A percentile compares a stretch with the other conserved stretches of the same genome.
Conservation (phyloP, 2,797 vertebrate genomes). For the Coluber constrictor region DNA sequence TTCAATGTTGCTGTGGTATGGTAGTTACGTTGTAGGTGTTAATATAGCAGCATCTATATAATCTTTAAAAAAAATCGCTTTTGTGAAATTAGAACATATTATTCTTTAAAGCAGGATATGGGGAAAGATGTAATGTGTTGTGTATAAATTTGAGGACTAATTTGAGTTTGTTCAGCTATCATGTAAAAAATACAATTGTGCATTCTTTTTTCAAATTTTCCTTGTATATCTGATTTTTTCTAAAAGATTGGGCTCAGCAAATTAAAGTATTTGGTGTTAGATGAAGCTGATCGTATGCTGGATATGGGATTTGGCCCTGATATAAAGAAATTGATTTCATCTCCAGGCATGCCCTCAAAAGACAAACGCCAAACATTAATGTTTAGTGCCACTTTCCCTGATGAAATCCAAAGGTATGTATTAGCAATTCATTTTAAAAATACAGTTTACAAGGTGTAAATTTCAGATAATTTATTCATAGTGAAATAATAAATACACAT, state of each 20-base stretch:
- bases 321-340: slow-evolving; percentile 83
- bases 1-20: background rate
- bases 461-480: background rate
- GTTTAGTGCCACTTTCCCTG: slow-evolving; percentile 95
- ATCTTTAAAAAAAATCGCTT: background rate
- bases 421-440: background rate
- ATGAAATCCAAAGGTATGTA: slow-evolving; percentile 85
- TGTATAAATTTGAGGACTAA: background rate
- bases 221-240: background rate
- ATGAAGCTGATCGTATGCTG: slow-evolving; percentile 96
- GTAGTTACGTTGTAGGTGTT: no score
- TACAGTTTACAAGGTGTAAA: background rate
- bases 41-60: background rate
- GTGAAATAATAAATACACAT: background rate
- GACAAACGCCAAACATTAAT: slow-evolving; percentile 89
- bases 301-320: slow-evolving; percentile 93
- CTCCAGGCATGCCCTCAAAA: slow-evolving; percentile 83
- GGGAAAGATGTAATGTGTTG: background rate
- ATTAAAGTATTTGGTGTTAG: slow-evolving; percentile 85
- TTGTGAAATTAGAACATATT: background rate
- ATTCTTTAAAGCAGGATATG: no score
- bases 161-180: background rate
- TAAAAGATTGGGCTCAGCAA: slow-evolving; percentile 82
- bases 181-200: background rate
- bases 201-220: background rate